phyloP scores from a whole-genome alignment of 2,113 vertebrate species.

The Scortum barcoo region DNA sequence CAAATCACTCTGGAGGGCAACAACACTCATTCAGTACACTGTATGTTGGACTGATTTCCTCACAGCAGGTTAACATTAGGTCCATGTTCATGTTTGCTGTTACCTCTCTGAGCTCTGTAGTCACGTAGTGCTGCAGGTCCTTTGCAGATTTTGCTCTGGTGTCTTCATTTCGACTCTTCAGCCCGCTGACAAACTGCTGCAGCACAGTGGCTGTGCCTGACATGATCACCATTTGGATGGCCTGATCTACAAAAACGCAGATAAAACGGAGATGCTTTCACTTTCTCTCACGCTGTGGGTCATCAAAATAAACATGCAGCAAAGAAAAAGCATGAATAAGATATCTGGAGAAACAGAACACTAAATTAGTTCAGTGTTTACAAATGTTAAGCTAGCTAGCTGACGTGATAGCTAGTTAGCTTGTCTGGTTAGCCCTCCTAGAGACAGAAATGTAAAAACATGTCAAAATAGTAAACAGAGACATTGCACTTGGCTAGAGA shows the following conservation, averaged over 20 bases:
- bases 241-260: constrained; percentile 27
- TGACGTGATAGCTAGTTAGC: constrained; percentile 36
- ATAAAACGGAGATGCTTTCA: not conserved
- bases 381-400: constrained; percentile 25
- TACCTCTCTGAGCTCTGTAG: constrained; percentile 97
- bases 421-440: not conserved
- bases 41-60: not conserved
- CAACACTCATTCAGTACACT: not conserved
- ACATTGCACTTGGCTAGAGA: not conserved
- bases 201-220: constrained; percentile 94
- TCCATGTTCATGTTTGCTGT: not conserved
- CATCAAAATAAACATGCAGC: not conserved
- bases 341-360: not conserved
- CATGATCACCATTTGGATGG: constrained; percentile 84
- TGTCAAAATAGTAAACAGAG: not conserved
- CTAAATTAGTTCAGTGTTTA: not conserved
- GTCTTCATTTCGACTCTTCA: constrained; percentile 97
- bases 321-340: not conserved
- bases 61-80: not conserved
- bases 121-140: constrained; percentile 98
- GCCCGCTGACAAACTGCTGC: constrained; percentile 95
- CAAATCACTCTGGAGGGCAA: not conserved
- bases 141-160: constrained; percentile 95
- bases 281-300: not conserved
- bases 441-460: not conserved